Evolutionary conservation across 2,113 vertebrate species (phyloP), one percentile per base, ranked within the genome.

Genomic region (Spizaetus ornatus): DNA sequence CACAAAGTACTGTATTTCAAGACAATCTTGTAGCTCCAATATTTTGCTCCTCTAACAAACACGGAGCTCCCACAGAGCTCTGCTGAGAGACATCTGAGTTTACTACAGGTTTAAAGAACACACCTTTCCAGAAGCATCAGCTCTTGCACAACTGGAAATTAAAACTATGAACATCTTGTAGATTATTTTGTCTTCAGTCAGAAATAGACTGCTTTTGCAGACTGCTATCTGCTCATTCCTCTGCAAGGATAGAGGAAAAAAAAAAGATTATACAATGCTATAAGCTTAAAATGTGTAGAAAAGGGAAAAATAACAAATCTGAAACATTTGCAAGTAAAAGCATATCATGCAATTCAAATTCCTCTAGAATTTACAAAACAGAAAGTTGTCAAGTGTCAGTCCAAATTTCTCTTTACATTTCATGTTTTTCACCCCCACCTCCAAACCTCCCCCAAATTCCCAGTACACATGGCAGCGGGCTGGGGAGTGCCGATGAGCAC

Each of bases 271-370:
- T 66, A 45, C 71, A 66, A 70, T 26, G 25, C 63, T 40, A 12
- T 38, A 73, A 88, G 79, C 82, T 62, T 90, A 72, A 85, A 93
- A 66, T 62, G 62, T 34, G 53, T 72, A 45, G 42, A 50, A 85
- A 93, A 48, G 53, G 45, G 42, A 11, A 88, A 95, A 96, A 81
- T n/a, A 80, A 76, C 61, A 95, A 70, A 72, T 69, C 62, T 92
- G 78, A 80, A 92, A 40, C 78, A 92, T 96, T 95, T 95, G 93
- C 83, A 89, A 96, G 93, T 81, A 59, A 95, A 95, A 95, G 73
- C 43, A 48, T 13, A 25, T 73, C 91, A 88, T 86, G 91, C 86
- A 95, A 95, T 94, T 78, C 83, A 88, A 96, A 96, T 95, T 77
- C 55, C 56, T 78, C 32, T 13, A 62, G 92, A 91, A 95, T 82